These are phyloP conservation scores for Oreochromis grahami DNA, from an alignment of 2,797 vertebrate genomes.

Conservation along the genomic window DNA sequence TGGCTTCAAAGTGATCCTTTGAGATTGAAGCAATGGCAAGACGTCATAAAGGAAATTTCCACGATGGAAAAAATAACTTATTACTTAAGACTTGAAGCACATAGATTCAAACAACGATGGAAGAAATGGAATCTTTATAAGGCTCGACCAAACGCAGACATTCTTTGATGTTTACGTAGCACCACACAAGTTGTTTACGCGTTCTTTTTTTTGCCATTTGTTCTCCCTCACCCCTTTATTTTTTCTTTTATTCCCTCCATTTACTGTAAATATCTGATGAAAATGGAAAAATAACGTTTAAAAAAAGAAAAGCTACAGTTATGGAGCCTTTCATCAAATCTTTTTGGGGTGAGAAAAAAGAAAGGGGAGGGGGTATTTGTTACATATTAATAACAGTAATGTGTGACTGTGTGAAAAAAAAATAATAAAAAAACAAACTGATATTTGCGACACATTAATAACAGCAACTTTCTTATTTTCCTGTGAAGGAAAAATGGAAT, in stretches of 20 bases:
- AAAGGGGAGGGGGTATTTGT: background rate
- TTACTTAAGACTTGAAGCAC: background rate
- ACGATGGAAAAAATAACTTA: background rate
- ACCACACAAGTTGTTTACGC: background rate
- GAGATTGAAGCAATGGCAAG: background rate
- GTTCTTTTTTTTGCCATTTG: background rate
- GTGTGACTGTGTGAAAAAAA: background rate
- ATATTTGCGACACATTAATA: background rate
- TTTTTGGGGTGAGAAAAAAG: background rate
- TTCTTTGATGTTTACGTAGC: background rate
- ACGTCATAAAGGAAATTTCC: background rate
- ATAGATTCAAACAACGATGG: background rate
- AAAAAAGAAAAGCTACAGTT: background rate
- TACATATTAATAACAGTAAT: background rate
- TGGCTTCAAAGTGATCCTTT: background rate
- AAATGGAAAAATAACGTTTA: background rate
- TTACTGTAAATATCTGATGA: background rate
- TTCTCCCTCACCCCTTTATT: background rate
- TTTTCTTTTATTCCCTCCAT: background rate
- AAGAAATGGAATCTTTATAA: background rate
- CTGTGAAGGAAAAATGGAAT: background rate
- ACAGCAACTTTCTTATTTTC: background rate
- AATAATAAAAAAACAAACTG: background rate
- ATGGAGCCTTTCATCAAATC: background rate
- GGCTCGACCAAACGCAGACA: background rate